Evolutionary conservation across 1,140 invertebrate genomes (phyloP), one percentile per base, ranked within the genome.

Genomic region (Eubasilissa regina): DNA sequence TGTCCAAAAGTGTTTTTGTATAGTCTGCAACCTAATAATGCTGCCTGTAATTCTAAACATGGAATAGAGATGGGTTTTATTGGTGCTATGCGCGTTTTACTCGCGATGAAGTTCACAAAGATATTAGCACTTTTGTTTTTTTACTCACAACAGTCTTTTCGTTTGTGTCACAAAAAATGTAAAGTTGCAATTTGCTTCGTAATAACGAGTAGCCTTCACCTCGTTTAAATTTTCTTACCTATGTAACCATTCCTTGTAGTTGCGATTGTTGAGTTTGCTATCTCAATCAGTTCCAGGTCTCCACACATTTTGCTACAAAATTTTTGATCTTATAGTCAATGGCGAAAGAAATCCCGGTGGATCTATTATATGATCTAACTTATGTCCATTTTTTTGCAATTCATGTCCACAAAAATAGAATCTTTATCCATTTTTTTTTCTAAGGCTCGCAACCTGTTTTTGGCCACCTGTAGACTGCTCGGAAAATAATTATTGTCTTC

Each of bases 231-330:
- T 51, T 51, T 51, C 11, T 51, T 4, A 8, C 48, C 48, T 4
- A 3, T 12, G 3, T 51, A 51, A 12, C 25, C 62, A 66, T 15
- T 66, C 62, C 9, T 43, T 45, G 15, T 12, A 45, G 7, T 66
- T 66, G 0, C 25, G 62, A 44, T 43, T 9, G 7, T 66, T 66
- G 44, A 66, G 44, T 13, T 66, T 43, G 4, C 35, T 1, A 64
- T 66, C 62, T 35, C 62, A 43, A 17, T 66, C 25, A 4, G 43
- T 66, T 8, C 62, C 25, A 13, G 62, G n/a, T 43, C 25, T 12
- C 62, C 62, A 66, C 15, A 66, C 62, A 45, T 66, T 66, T 66
- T 66, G 62, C 9, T 44, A 15, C 15, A 66, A 0, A 10, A 66
- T 66, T 45, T 66, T 66, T 12, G 62, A 66, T 19, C 21, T 13